A percentile compares a stretch with the other conserved stretches of the same genome.
phyloP scores from a whole-genome alignment of 2,888 invertebrate species.

The Idaea biselata region DNA sequence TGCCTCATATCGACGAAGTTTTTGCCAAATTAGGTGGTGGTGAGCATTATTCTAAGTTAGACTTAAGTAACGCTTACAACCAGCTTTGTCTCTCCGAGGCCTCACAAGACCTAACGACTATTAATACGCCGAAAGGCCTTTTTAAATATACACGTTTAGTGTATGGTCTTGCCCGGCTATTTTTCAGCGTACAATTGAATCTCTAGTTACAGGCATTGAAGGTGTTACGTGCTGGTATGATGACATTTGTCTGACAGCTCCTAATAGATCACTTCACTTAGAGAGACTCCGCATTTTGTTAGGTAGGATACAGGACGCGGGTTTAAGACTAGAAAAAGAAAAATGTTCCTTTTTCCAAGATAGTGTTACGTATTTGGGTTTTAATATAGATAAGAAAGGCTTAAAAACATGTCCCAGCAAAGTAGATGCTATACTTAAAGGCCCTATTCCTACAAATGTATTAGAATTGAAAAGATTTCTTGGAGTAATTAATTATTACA shows the following conservation, averaged over 20 bases:
- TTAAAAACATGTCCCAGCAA: constrained; percentile 21
- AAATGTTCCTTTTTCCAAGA: constrained; percentile 10
- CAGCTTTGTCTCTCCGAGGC: constrained; percentile 16
- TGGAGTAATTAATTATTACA: constrained; percentile 34
- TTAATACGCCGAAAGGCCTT: constrained; percentile 36
- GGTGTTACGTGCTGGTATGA: constrained; percentile 32
- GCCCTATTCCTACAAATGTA: constrained; percentile 23
- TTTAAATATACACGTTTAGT: constrained; percentile 35
- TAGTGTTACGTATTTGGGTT: constrained; percentile 15
- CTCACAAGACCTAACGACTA: constrained; percentile 27
- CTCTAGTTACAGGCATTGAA: constrained; percentile 25
- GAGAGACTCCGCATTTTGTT: constrained; percentile 22
- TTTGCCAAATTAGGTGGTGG: no score
- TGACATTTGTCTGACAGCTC: constrained; percentile 30
- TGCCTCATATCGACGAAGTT: constrained; percentile 27
- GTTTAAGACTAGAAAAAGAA: constrained; percentile 13
- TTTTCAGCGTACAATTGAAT: constrained; percentile 45
- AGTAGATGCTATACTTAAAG: constrained; percentile 28
- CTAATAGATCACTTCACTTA: constrained; percentile 10
- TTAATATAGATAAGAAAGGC: constrained; percentile 15
- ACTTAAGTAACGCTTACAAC: constrained; percentile 22
- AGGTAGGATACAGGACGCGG: constrained; percentile 20
- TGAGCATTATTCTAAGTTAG: no score
- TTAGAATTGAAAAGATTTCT: constrained; percentile 29
- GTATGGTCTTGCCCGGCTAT: constrained; percentile 41